Evolutionary conservation across 2,888 invertebrate genomes (phyloP).

Genomic region (Myopa testacea): DNA sequence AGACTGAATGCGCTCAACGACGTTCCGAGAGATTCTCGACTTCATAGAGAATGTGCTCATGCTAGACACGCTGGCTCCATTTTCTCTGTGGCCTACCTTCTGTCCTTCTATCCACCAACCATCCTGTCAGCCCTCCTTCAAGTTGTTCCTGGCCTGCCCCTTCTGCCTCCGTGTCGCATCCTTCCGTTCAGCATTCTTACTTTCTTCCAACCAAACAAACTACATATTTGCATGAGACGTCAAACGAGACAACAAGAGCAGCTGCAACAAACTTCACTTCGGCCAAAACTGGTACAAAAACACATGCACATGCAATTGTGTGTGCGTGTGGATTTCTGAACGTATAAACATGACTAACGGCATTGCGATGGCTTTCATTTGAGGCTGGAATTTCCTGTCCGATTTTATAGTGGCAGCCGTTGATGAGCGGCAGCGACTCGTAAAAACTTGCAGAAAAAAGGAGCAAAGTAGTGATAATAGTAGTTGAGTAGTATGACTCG

Average conservation of each 20-base stretch:
- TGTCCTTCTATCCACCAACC: not conserved
- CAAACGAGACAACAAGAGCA: not conserved
- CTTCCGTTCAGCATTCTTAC: not conserved
- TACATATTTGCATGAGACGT: not conserved
- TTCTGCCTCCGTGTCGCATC: not conserved
- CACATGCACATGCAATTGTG: not conserved
- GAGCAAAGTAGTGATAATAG: no score
- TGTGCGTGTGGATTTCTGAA: not conserved
- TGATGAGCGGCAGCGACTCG: no score
- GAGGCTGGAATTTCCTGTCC: not conserved
- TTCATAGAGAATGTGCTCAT: no score
- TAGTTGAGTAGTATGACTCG: not conserved
- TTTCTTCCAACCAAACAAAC: not conserved
- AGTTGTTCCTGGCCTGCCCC: not conserved
- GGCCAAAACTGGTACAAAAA: not conserved
- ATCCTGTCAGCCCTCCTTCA: not conserved
- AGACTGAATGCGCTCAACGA: no score
- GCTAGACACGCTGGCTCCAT: conserved; percentile 20
- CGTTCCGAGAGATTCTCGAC: no score
- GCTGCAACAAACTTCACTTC: not conserved
- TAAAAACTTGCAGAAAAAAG: no score
- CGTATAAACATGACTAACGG: not conserved
- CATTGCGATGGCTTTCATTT: not conserved
- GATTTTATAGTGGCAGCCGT: no score
- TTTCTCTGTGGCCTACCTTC: not conserved